These are phyloP conservation scores for Myodes glareolus DNA, from an alignment of 2,113 vertebrate species.

Conservation along the genomic window DNA sequence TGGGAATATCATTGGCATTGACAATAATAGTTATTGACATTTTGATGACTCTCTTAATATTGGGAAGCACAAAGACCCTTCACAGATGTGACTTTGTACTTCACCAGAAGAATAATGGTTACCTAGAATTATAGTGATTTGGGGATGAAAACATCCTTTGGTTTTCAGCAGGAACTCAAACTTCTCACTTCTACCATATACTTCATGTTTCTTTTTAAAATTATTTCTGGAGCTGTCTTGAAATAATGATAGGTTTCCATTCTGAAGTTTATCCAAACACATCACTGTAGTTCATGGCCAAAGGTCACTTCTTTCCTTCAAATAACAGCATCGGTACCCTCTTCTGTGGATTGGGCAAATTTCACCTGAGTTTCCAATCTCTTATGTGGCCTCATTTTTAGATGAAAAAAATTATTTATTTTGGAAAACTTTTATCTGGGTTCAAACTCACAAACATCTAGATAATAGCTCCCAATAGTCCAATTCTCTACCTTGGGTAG, in stretches of 20 bases:
- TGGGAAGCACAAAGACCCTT: slow-evolving; percentile 85
- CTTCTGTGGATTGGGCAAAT: slow-evolving; percentile 91
- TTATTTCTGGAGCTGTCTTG: slow-evolving; percentile 84
- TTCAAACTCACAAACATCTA: slow-evolving; percentile 90
- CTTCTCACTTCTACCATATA: slow-evolving; percentile 30
- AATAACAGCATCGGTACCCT: slow-evolving; percentile 90
- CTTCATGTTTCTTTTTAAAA: background rate
- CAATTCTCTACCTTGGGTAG: slow-evolving; percentile 84
- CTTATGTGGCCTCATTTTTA: slow-evolving; percentile 92
- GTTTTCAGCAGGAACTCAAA: background rate
- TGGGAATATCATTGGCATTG: no score
- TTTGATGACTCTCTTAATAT: slow-evolving; percentile 88
- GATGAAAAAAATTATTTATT: slow-evolving; percentile 87
- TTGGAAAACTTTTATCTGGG: slow-evolving; percentile 87
- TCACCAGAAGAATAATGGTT: background rate
- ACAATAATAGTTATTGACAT: background rate
- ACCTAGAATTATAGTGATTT: background rate
- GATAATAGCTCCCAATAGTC: slow-evolving; percentile 89
- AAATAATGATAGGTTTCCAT: slow-evolving; percentile 93
- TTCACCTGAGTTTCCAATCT: slow-evolving; percentile 86
- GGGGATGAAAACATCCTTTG: background rate
- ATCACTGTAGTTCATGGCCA: slow-evolving; percentile 93
- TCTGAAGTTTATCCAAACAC: slow-evolving; percentile 91
- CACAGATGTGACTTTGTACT: background rate
- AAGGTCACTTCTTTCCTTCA: slow-evolving; percentile 90